Evolutionary conservation across 2,113 vertebrate species (phyloP).

Genomic region (Brienomyrus brachyistius): DNA sequence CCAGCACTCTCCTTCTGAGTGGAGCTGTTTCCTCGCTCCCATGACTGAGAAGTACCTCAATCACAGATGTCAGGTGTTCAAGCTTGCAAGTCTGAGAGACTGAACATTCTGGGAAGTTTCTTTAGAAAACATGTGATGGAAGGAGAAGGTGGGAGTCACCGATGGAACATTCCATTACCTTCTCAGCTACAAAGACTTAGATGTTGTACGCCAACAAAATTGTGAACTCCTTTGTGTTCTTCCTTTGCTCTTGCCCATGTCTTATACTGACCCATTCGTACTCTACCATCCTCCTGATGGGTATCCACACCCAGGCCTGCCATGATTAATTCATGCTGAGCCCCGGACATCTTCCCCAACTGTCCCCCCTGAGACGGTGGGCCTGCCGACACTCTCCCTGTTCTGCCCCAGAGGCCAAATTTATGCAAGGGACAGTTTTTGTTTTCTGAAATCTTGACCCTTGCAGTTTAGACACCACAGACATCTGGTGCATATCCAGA

Average conservation of each 20-base stretch:
- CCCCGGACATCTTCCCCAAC: background rate
- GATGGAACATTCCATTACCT: background rate
- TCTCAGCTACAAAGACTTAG: background rate
- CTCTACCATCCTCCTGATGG: background rate
- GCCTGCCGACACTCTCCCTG: background rate
- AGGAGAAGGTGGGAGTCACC: background rate
- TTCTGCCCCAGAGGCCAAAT: background rate
- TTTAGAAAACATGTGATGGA: background rate
- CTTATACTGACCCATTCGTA: background rate
- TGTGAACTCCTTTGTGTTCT: background rate
- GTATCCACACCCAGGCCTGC: background rate
- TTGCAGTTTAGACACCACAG: background rate
- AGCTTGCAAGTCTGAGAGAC: background rate
- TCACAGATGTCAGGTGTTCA: background rate
- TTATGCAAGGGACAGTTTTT: background rate
- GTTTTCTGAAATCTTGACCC: background rate
- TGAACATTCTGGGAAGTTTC: background rate
- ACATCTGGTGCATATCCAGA: background rate
- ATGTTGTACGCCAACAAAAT: background rate
- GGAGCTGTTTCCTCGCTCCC: background rate
- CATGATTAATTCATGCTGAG: background rate
- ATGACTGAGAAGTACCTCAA: background rate
- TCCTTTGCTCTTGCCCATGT: background rate
- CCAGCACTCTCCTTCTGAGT: background rate
- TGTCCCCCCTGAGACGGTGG: background rate